These are phyloP conservation scores for Aphrophora alni DNA, from an alignment of 2,888 invertebrate genomes.

Conservation along the genomic window DNA sequence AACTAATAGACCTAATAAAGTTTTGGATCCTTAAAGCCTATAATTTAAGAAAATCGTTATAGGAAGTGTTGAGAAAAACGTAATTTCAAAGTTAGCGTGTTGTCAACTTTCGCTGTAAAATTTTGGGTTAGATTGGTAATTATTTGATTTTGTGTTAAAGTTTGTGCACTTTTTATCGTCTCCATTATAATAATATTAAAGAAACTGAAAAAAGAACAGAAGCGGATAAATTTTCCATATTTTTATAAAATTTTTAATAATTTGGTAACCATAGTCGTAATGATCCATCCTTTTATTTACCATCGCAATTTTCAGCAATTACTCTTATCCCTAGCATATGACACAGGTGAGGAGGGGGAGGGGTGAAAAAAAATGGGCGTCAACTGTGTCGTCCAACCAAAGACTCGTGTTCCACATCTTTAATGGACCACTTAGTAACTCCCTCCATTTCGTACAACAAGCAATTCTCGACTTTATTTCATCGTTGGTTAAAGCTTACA, in stretches of 20 bases:
- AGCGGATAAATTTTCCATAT: too few relatives aligned
- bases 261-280: background rate
- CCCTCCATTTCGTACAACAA: background rate
- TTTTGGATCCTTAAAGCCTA: too few relatives aligned
- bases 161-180: too few relatives aligned
- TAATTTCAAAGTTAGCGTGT: too few relatives aligned
- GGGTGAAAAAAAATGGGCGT: background rate
- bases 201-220: too few relatives aligned
- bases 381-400: background rate
- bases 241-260: background rate
- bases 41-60: too few relatives aligned
- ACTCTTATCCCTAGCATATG: constrained; percentile 6
- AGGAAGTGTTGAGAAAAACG: too few relatives aligned
- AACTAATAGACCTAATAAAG: too few relatives aligned
- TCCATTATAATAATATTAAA: too few relatives aligned
- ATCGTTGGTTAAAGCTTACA: background rate
- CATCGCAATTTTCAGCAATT: background rate
- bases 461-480: background rate
- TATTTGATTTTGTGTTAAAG: too few relatives aligned
- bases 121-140: too few relatives aligned
- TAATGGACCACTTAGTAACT: background rate
- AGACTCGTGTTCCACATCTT: background rate
- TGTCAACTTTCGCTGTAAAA: too few relatives aligned
- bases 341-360: background rate
- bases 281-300: background rate